A percentile compares a stretch with the other conserved stretches of the same genome.
Conservation (phyloP, 2,888 invertebrate species). For the Cataglyphis livida region DNA sequence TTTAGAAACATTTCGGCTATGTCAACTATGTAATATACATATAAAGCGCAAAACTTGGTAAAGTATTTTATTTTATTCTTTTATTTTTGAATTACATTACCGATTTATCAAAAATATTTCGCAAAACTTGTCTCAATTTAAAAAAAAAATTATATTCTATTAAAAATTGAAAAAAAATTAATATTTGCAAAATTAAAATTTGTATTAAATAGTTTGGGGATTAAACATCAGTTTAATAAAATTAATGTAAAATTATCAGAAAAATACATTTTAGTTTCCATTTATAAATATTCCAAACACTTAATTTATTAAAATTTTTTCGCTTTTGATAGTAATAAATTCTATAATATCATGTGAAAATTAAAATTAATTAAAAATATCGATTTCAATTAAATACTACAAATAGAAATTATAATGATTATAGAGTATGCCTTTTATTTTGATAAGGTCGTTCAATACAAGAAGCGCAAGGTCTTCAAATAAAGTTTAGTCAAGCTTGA, state of each 20-base stretch:
- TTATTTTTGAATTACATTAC: constrained; percentile 8
- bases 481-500: not conserved
- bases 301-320: not conserved
- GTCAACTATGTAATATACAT: constrained; percentile 58
- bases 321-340: constrained; percentile 1
- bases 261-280: not conserved
- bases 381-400: not conserved
- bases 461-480: not conserved
- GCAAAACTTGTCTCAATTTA: not conserved
- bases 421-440: not conserved
- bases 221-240: not conserved
- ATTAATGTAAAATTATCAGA: not conserved
- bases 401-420: not conserved
- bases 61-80: not conserved
- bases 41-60: not conserved
- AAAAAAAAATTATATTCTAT: not conserved
- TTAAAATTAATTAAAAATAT: not conserved
- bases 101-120: not conserved
- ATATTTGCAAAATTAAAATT: not conserved
- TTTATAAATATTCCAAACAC: not conserved
- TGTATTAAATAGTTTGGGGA: not conserved
- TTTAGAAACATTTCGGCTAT: constrained; percentile 36
- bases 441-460: not conserved
- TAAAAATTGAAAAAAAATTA: not conserved
- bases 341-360: not conserved